Conservation (phyloP, 2,113 vertebrate genomes). For the Crypturellus undulatus region DNA sequence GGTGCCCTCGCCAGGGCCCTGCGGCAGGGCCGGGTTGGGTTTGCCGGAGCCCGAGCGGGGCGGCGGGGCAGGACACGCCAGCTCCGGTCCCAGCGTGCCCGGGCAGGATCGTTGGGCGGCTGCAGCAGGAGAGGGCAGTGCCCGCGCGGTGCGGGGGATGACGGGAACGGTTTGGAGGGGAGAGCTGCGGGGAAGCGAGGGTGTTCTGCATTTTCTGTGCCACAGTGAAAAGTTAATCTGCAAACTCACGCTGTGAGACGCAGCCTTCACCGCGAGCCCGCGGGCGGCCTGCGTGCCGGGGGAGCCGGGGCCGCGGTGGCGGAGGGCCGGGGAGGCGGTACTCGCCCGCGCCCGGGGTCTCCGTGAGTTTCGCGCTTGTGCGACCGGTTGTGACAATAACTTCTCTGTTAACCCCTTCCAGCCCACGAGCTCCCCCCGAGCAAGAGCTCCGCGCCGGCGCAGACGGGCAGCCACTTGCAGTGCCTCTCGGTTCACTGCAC, state of each 20-base stretch:
- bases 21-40: too few species aligned
- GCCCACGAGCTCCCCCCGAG: constrained; percentile 90
- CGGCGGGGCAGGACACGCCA: too few species aligned
- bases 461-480: constrained; percentile 92
- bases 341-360: too few species aligned
- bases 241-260: fast-evolving
- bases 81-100: too few species aligned
- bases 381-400: not conserved
- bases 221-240: fast-evolving
- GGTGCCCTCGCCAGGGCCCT: too few species aligned
- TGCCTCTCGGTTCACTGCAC: constrained; percentile 99
- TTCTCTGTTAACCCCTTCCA: constrained; percentile 74
- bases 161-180: not conserved
- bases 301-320: too few species aligned
- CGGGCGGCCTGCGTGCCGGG: too few species aligned
- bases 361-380: too few species aligned
- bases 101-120: not conserved
- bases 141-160: not conserved
- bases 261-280: too few species aligned
- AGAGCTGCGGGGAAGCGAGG: not conserved
- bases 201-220: not conserved
- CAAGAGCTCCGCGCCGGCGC: constrained; percentile 83
- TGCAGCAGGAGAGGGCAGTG: not conserved
- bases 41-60: too few species aligned
- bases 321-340: too few species aligned